A percentile compares a stretch with the other conserved stretches of the same genome.
Conservation (phyloP, 2,113 vertebrate genomes). For the Hirundichthys speculiger region DNA sequence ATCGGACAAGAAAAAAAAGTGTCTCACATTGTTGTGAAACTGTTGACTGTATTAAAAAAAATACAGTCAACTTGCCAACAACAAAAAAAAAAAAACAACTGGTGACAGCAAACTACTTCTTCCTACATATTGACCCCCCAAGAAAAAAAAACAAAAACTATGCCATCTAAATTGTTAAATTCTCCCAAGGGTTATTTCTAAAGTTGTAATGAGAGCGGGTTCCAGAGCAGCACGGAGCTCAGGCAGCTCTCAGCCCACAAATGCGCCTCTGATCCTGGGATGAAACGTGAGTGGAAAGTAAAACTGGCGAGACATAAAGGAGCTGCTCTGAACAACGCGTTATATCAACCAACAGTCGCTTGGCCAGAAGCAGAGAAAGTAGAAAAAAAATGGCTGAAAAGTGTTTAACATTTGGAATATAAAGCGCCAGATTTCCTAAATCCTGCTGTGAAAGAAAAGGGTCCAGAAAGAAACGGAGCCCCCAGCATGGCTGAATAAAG, state of each 20-base stretch:
- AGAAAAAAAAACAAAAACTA: neutral
- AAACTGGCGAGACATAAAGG: constrained; percentile 74
- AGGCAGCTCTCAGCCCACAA: constrained; percentile 68
- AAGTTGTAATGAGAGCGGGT: constrained; percentile 11
- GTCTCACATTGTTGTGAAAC: too few relatives aligned
- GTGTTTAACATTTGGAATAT: neutral
- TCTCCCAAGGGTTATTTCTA: neutral
- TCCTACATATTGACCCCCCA: neutral
- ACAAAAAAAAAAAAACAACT: neutral
- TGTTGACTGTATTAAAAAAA: neutral
- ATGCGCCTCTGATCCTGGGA: constrained; percentile 77
- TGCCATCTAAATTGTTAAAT: neutral
- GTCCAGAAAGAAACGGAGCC: constrained; percentile 36
- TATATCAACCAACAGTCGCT: constrained; percentile 20
- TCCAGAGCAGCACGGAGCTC: constrained; percentile 17
- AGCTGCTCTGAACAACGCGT: constrained; percentile 56
- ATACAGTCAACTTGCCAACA: neutral
- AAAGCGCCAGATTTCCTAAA: constrained; percentile 8
- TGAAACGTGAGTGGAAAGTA: constrained; percentile 84
- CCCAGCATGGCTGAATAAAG: constrained; percentile 28
- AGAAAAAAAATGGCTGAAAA: constrained; percentile 7
- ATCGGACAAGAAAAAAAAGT: neutral
- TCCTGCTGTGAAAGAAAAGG: constrained; percentile 3
- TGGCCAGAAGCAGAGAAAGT: constrained; percentile 11
- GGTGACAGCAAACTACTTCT: neutral